Percentiles rank a stretch among this genome's conserved stretches.
These are phyloP conservation scores for Yponomeuta plumbellus DNA, from an alignment of 2,888 invertebrate species.

Conservation along the genomic window DNA sequence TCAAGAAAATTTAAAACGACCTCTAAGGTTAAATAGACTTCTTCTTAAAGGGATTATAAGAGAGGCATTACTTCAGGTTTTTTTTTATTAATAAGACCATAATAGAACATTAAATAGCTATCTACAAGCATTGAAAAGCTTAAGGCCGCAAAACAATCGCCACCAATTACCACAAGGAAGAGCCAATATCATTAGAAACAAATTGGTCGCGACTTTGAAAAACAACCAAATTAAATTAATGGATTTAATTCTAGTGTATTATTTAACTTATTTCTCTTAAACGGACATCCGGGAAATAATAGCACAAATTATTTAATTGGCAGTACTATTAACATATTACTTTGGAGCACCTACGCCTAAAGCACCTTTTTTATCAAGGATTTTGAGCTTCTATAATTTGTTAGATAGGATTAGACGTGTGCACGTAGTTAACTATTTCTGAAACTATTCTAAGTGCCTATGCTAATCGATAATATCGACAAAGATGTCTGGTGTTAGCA, in stretches of 20 bases:
- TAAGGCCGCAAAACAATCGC: background rate
- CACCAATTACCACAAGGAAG: background rate
- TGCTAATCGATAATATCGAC: no score
- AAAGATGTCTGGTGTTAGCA: no score
- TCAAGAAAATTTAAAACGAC: no score
- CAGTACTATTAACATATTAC: background rate
- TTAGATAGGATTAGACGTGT: no score
- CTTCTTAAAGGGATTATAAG: no score
- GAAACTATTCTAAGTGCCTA: no score
- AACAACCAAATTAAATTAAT: background rate
- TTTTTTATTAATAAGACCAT: no score
- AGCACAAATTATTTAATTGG: background rate
- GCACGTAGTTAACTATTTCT: no score
- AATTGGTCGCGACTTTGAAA: background rate
- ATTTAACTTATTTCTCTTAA: background rate
- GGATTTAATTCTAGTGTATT: background rate
- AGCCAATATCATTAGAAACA: background rate
- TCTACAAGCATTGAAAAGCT: background rate
- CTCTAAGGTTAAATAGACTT: no score
- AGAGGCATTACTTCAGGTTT: no score
- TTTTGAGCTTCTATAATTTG: no score
- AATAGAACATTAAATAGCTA: no score
- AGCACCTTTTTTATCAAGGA: background rate
- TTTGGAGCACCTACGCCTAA: background rate
- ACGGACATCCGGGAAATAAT: constrained; percentile 1